Evolutionary conservation across 2,797 vertebrate species (phyloP).

Genomic region (Rhinatrema bivittatum): DNA sequence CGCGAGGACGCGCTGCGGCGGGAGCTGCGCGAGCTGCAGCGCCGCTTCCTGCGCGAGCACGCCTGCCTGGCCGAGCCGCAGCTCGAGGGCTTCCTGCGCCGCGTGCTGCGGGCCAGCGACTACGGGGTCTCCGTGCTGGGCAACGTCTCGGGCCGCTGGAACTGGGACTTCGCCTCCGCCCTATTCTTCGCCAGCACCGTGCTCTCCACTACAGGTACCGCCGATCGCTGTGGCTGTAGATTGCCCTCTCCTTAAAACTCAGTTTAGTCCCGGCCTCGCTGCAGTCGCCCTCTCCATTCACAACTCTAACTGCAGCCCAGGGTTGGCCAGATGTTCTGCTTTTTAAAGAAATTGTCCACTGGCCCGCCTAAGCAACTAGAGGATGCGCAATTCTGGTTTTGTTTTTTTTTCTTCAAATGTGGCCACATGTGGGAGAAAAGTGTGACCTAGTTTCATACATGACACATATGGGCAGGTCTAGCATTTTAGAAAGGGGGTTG

Average conservation of each 20-base stretch:
- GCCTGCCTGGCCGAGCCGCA: conserved; percentile 77
- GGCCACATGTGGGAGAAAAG: too few species aligned
- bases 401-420: too few species aligned
- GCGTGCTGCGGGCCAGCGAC: conserved; percentile 86
- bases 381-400: too few species aligned
- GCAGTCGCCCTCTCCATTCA: too few species aligned
- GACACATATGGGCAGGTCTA: too few species aligned
- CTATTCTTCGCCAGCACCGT: conserved; percentile 95
- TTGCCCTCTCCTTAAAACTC: not conserved
- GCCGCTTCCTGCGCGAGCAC: conserved; percentile 79
- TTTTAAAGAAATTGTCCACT: too few species aligned
- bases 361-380: too few species aligned
- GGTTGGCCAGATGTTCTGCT: too few species aligned
- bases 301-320: too few species aligned
- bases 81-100: conserved; percentile 77
- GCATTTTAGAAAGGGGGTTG: too few species aligned
- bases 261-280: not conserved
- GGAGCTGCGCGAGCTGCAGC: conserved; percentile 74
- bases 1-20: conserved; percentile 85
- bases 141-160: conserved; percentile 86
- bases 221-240: not conserved
- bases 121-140: conserved; percentile 92
- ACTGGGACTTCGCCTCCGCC: conserved; percentile 96
- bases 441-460: too few species aligned
- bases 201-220: conserved; percentile 88